A percentile compares a stretch with the other conserved stretches of the same genome.
These are phyloP conservation scores for Charadrius vociferus DNA, from an alignment of 2,113 vertebrate species.

Conservation along the genomic window DNA sequence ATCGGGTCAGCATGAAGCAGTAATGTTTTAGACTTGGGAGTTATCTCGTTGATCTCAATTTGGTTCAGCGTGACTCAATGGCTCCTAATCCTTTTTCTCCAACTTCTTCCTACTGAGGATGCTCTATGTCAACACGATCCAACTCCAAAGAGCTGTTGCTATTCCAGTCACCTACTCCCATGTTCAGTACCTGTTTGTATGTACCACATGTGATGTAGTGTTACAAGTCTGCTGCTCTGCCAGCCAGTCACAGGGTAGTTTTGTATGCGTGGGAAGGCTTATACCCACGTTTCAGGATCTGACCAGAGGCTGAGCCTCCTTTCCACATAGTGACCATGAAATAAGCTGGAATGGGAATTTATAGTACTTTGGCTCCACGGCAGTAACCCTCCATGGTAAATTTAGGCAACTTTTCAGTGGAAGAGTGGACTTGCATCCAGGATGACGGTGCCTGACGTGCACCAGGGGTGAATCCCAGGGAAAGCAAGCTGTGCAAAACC, in stretches of 20 bases:
- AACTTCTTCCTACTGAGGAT: neutral
- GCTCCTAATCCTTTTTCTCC: neutral
- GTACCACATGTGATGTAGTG: neutral
- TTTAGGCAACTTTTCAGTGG: neutral
- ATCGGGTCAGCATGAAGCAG: rapidly evolving
- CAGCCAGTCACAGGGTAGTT: neutral
- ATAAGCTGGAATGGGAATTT: neutral
- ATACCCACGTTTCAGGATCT: neutral
- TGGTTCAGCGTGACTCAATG: rapidly evolving
- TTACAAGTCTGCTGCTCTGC: neutral
- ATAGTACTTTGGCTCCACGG: neutral
- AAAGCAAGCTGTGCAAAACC: neutral
- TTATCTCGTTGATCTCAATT: neutral
- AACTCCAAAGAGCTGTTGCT: neutral
- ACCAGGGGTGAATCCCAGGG: neutral
- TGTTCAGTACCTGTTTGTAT: neutral
- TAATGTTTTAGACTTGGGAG: neutral
- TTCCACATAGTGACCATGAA: neutral
- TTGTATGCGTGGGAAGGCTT: neutral
- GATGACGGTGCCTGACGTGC: neutral
- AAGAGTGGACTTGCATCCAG: neutral
- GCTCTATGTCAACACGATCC: rapidly evolving
- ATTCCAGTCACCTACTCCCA: neutral
- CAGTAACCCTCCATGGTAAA: neutral
- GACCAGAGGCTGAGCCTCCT: neutral